Percentiles rank a stretch among this genome's conserved stretches.
Conservation (phyloP, 2,113 vertebrate species). For the Zootoca vivipara region DNA sequence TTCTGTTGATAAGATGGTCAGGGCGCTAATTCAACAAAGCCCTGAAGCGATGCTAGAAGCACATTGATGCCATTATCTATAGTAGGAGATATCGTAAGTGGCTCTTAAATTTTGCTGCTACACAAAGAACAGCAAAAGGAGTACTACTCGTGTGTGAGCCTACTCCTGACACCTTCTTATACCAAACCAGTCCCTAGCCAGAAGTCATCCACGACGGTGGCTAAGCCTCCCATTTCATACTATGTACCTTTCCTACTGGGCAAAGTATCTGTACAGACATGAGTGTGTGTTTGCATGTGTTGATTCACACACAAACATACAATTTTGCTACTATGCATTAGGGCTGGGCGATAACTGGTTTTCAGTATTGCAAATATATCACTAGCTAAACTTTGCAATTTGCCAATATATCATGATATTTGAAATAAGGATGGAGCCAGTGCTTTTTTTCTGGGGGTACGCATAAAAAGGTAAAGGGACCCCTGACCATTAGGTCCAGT, state of each 20-base stretch:
- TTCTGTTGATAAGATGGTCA: background rate
- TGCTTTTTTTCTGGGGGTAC: no score
- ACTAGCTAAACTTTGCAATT: no score
- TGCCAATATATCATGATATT: no score
- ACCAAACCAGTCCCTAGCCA: background rate
- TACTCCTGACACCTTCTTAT: background rate
- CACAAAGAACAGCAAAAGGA: background rate
- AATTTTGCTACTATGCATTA: background rate
- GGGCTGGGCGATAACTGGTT: no score
- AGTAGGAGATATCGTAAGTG: background rate
- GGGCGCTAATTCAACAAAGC: background rate
- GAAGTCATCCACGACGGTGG: background rate
- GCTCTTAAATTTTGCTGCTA: background rate
- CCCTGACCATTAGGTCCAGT: no score
- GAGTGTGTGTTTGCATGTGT: background rate
- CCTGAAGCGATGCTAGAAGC: background rate
- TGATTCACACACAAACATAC: background rate
- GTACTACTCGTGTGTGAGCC: background rate
- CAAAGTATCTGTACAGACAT: background rate
- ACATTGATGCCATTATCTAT: background rate
- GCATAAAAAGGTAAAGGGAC: no score
- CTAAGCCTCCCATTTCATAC: background rate
- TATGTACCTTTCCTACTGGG: background rate
- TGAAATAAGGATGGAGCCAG: no score
- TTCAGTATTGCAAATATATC: no score